phyloP scores from a whole-genome alignment of 2,888 invertebrate genomes.

The Cephus nigrinus region DNA sequence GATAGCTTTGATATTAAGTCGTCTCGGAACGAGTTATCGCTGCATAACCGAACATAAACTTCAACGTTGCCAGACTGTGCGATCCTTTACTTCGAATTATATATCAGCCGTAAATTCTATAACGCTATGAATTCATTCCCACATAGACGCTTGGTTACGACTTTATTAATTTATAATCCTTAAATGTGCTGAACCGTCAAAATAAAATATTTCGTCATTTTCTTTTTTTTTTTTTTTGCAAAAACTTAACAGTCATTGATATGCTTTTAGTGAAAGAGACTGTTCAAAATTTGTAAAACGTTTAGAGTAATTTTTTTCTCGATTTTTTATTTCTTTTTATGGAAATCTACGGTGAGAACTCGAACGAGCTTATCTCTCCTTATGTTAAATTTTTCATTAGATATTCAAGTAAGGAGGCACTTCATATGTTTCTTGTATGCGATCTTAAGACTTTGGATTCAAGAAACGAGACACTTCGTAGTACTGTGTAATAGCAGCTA shows the following conservation, averaged over 20 bases:
- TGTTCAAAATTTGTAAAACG: neutral
- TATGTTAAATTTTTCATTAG: too few relatives aligned
- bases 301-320: neutral
- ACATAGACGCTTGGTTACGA: neutral
- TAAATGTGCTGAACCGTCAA: neutral
- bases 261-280: neutral
- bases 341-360: neutral
- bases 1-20: slow-evolving; percentile 57
- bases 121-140: neutral
- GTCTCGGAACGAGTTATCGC: slow-evolving; percentile 24
- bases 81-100: neutral
- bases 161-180: neutral
- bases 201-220: neutral
- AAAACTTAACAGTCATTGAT: neutral
- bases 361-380: neutral
- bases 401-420: too few relatives aligned
- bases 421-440: neutral
- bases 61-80: neutral
- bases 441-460: neutral
- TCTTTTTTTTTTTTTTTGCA: neutral
- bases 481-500: neutral
- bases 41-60: slow-evolving; percentile 18
- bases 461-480: neutral
- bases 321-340: neutral
- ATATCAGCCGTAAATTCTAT: neutral